A percentile compares a stretch with the other conserved stretches of the same genome.
Evolutionary conservation across 2,113 vertebrate genomes (phyloP).

Genomic region (Sturnira hondurensis): DNA sequence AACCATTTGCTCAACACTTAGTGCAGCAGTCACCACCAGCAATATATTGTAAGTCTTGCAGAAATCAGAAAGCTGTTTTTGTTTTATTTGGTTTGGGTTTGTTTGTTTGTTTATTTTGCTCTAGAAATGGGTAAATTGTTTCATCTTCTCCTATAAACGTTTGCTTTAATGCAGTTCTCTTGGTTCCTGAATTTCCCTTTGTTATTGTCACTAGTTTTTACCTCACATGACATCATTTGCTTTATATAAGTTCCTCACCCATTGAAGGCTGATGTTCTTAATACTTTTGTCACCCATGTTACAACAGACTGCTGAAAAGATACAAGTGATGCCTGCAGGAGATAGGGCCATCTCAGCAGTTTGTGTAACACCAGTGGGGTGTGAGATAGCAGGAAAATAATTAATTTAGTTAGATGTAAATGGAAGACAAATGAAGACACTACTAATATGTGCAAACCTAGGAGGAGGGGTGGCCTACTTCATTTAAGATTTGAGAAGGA

Average conservation of each 20-base stretch:
- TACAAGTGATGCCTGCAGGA: background rate
- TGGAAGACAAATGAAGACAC: background rate
- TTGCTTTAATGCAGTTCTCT: background rate
- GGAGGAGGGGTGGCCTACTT: background rate
- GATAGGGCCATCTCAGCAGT: background rate
- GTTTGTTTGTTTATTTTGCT: too few relatives aligned
- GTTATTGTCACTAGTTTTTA: background rate
- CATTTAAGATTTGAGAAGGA: background rate
- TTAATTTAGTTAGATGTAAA: constrained; percentile 44
- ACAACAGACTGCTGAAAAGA: background rate
- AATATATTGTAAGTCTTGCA: background rate
- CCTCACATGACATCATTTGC: background rate
- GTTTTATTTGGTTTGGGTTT: background rate
- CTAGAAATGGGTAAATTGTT: background rate
- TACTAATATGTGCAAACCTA: background rate
- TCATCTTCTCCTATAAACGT: background rate
- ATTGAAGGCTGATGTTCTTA: constrained; percentile 50
- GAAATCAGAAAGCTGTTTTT: background rate
- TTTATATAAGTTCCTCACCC: constrained; percentile 12
- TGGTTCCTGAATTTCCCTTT: background rate
- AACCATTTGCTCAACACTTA: background rate
- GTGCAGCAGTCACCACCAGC: too few relatives aligned
- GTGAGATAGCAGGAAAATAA: constrained; percentile 43
- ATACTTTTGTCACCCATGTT: background rate
- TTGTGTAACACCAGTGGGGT: background rate